Percentiles rank a stretch among this genome's conserved stretches.
These are phyloP conservation scores for Cydia pomonella DNA, from an alignment of 1,140 invertebrate genomes.

Conservation along the genomic window DNA sequence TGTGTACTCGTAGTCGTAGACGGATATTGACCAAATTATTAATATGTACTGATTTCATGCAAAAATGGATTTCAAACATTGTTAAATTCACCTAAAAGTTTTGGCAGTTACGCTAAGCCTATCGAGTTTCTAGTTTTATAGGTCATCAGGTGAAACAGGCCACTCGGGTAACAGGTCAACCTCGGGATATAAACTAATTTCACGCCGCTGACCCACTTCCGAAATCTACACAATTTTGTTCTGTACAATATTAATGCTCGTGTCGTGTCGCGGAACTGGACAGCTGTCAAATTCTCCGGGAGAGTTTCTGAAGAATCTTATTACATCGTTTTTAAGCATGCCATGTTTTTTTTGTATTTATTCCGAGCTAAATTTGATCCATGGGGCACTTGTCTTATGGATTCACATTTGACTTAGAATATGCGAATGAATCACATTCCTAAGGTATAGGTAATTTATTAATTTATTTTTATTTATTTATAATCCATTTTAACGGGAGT, in stretches of 20 bases:
- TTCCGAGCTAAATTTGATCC: too few relatives aligned
- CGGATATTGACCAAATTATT: background rate
- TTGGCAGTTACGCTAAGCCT: background rate
- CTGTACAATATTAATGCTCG: background rate
- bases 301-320: background rate
- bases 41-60: background rate
- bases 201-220: background rate
- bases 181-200: slow-evolving; percentile 17
- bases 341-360: too few relatives aligned
- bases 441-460: too few relatives aligned
- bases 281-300: background rate
- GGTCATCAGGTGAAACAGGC: slow-evolving; percentile 8
- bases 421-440: too few relatives aligned
- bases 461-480: too few relatives aligned
- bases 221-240: background rate
- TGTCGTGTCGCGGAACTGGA: background rate
- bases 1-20: too few relatives aligned
- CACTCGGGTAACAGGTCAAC: background rate
- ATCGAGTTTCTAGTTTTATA: background rate
- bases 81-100: background rate
- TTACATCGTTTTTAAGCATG: too few relatives aligned
- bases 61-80: background rate
- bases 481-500: too few relatives aligned
- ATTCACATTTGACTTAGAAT: too few relatives aligned
- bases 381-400: too few relatives aligned